A percentile compares a stretch with the other conserved stretches of the same genome.
These are phyloP conservation scores for Heterotis niloticus DNA, from an alignment of 2,113 vertebrate genomes.

Conservation along the genomic window DNA sequence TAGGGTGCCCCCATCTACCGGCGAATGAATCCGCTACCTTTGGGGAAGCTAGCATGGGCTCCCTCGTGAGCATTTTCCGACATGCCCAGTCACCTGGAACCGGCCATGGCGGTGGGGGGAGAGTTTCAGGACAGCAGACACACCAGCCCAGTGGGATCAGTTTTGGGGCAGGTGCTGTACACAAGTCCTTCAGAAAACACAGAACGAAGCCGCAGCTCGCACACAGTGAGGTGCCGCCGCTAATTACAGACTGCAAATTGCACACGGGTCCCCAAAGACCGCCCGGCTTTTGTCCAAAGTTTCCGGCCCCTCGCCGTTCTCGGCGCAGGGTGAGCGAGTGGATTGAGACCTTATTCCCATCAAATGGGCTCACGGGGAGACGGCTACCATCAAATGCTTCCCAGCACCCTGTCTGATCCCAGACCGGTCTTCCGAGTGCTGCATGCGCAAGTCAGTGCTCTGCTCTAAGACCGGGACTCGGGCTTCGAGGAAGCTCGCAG, in stretches of 20 bases:
- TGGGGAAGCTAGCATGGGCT: background rate
- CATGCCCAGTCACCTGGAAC: background rate
- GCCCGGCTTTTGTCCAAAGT: conserved; percentile 4
- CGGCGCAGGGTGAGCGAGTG: background rate
- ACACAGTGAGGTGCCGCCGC: conserved; percentile 8
- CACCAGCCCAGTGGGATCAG: background rate
- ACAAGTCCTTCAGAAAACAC: background rate
- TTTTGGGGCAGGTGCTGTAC: background rate
- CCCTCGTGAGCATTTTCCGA: background rate
- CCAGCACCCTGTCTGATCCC: conserved; percentile 2
- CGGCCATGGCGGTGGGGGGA: background rate
- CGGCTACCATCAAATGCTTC: background rate
- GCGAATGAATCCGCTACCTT: background rate
- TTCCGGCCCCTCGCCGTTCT: conserved; percentile 8
- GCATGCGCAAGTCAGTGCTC: background rate
- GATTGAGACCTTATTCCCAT: conserved; percentile 18
- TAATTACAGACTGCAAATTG: conserved; percentile 24
- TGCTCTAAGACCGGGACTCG: background rate
- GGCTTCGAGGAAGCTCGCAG: background rate
- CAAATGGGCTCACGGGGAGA: conserved; percentile 18
- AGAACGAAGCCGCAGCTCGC: background rate
- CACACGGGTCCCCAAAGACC: background rate
- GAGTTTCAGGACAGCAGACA: background rate
- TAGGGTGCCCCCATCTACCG: background rate
- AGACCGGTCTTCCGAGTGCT: background rate